phyloP scores from a whole-genome alignment of 2,888 invertebrate genomes.

The Coelinius sp. region DNA sequence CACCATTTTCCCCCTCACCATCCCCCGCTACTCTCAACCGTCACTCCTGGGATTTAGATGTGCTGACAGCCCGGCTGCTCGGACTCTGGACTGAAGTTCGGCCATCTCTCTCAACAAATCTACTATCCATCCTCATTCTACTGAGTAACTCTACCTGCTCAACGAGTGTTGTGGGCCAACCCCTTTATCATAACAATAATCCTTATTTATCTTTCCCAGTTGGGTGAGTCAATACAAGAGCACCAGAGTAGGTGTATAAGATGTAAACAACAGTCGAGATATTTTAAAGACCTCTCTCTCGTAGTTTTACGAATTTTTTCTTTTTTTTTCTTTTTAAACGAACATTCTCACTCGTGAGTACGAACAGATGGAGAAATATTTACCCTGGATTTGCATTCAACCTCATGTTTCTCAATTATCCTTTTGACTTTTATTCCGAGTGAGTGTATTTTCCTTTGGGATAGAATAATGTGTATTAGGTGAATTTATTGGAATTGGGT shows the following conservation, averaged over 20 bases:
- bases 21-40: not conserved
- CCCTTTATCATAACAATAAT: conserved; percentile 22
- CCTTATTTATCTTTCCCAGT: conserved; percentile 33
- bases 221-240: conserved; percentile 29
- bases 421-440: conserved; percentile 7
- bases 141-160: conserved; percentile 2
- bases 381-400: conserved; percentile 1
- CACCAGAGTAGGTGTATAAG: not conserved
- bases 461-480: conserved; percentile 8
- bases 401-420: conserved; percentile 2
- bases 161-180: not conserved
- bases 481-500: conserved; percentile 6
- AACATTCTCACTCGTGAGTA: not conserved
- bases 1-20: not conserved
- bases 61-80: conserved; percentile 27
- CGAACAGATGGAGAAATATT: not conserved
- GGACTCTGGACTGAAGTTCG: conserved; percentile 18
- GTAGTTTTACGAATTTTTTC: not conserved
- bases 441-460: conserved; percentile 3
- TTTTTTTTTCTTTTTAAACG: not conserved
- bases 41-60: conserved; percentile 35
- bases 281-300: not conserved
- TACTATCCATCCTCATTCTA: not conserved
- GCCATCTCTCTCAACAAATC: not conserved
- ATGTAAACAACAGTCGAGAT: conserved; percentile 25